phyloP scores from a whole-genome alignment of 2,888 invertebrate species.

The Lepidocyrtoides sp. region DNA sequence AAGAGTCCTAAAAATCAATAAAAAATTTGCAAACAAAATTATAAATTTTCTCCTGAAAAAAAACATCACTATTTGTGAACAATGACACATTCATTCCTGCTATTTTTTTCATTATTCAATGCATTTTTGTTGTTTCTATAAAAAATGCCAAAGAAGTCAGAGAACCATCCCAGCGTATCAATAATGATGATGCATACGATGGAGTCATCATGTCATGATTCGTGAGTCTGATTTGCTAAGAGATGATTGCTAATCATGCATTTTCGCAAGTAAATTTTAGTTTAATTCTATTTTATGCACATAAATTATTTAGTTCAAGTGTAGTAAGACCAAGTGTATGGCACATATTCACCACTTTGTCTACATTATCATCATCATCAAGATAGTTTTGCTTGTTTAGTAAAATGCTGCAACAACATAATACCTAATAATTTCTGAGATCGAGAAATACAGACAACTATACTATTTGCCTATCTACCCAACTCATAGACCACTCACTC shows the following conservation, averaged over 20 bases:
- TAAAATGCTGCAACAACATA: conserved; percentile 32
- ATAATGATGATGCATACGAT: conserved; percentile 10
- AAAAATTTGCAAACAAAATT: not conserved
- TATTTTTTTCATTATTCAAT: not conserved
- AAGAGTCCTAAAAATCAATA: conserved; percentile 66
- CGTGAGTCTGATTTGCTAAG: conserved; percentile 58
- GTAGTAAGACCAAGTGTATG: conserved; percentile 49
- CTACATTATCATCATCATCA: not conserved
- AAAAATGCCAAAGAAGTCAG: not conserved
- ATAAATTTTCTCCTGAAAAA: not conserved
- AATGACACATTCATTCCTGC: not conserved
- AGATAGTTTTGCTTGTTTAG: conserved; percentile 26
- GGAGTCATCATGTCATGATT: conserved; percentile 44
- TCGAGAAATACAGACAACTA: not conserved
- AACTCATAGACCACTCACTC: not conserved
- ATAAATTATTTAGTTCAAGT: conserved; percentile 79
- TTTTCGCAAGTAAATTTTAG: conserved; percentile 69
- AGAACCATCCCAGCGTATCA: not conserved
- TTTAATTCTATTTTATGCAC: conserved; percentile 60
- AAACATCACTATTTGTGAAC: not conserved
- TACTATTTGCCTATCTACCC: too few relatives aligned
- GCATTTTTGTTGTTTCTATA: not conserved
- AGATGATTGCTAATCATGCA: conserved; percentile 67
- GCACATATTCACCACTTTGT: not conserved
- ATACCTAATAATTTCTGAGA: not conserved